These are phyloP conservation scores for Lordiphosa collinella DNA, from an alignment of 1,140 invertebrate species.

Conservation along the genomic window DNA sequence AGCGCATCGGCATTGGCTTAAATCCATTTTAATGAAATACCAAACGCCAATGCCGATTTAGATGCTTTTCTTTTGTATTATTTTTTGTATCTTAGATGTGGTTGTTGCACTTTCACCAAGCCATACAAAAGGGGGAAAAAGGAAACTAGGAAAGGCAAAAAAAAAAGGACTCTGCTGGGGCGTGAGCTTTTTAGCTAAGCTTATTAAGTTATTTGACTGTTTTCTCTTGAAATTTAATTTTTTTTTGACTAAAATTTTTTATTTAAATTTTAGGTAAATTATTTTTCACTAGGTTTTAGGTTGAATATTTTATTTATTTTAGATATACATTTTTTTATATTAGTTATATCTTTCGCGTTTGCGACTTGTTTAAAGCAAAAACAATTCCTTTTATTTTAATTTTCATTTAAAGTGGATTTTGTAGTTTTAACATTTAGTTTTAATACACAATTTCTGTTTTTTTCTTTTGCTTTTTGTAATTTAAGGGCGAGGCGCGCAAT, in stretches of 20 bases:
- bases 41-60: neutral
- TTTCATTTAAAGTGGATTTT: slow-evolving; percentile 4
- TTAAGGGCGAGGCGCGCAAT: slow-evolving; percentile 46
- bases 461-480: slow-evolving; percentile 65
- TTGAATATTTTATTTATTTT: no score
- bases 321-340: no score
- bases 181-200: neutral
- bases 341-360: no score
- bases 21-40: slow-evolving; percentile 71
- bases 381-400: slow-evolving; percentile 2
- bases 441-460: slow-evolving; percentile 7
- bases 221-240: neutral
- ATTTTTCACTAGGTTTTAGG: no score
- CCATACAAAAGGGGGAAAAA: neutral
- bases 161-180: neutral
- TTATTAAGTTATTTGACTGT: slow-evolving; percentile 8
- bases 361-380: no score
- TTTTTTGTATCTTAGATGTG: slow-evolving; percentile 4
- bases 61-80: neutral
- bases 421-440: slow-evolving; percentile 9
- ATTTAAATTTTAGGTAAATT: no score
- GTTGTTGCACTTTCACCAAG: slow-evolving; percentile 36
- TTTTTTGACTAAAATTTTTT: no score
- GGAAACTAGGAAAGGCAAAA: neutral
- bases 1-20: slow-evolving; percentile 62